Percentiles rank a stretch among this genome's conserved stretches.
Conservation (phyloP, 2,888 invertebrate genomes). For the Hololepta plana region DNA sequence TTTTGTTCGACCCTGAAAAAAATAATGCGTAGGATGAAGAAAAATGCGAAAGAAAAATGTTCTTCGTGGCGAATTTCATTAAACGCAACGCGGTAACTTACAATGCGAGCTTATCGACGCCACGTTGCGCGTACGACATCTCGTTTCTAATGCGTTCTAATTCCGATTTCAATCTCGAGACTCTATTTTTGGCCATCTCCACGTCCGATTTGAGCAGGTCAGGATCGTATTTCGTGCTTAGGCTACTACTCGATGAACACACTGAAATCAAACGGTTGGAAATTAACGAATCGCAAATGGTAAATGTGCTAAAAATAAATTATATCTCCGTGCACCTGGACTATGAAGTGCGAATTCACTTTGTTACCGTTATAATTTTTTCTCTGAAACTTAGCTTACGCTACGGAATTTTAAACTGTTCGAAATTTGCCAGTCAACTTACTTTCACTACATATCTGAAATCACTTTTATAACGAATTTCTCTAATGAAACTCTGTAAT, state of each 20-base stretch:
- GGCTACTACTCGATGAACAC: constrained; percentile 73
- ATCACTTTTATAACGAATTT: too few relatives aligned
- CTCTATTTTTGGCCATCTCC: constrained; percentile 71
- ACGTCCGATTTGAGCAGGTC: constrained; percentile 86
- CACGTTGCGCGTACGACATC: constrained; percentile 79
- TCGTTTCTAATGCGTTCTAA: constrained; percentile 81
- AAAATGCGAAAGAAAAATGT: constrained; percentile 1
- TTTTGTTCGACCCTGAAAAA: constrained; percentile 71
- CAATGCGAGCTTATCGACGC: constrained; percentile 82
- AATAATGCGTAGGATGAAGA: constrained; percentile 2
- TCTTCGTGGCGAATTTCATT: constrained; percentile 8
- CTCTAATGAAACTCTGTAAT: too few relatives aligned
- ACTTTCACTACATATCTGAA: too few relatives aligned
- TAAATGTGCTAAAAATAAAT: constrained; percentile 4
- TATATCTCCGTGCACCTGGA: too few relatives aligned
- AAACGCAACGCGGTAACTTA: constrained; percentile 33
- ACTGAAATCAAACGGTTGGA: constrained; percentile 37
- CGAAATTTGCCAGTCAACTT: too few relatives aligned
- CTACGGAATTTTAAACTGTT: too few relatives aligned
- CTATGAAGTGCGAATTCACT: too few relatives aligned
- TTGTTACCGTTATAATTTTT: too few relatives aligned
- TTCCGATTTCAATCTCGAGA: constrained; percentile 76
- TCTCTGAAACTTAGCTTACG: too few relatives aligned
- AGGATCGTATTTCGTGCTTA: constrained; percentile 87
- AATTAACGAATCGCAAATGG: constrained; percentile 5